phyloP scores from a whole-genome alignment of 2,113 vertebrate species.

The Gallinago jamesoni region DNA sequence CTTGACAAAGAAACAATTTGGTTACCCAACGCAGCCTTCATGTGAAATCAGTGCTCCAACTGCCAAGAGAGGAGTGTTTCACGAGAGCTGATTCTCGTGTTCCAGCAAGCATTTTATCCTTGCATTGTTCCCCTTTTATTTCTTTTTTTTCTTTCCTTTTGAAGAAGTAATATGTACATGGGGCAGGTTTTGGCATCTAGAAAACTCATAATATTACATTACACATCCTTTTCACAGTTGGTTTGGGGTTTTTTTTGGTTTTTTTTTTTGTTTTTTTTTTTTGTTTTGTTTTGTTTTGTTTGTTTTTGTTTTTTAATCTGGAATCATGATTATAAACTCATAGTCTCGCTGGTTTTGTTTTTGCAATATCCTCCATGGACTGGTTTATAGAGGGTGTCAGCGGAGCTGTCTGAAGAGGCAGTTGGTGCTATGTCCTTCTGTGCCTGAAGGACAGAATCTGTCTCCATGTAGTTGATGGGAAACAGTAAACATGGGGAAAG shows the following conservation, averaged over 20 bases:
- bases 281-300: not conserved
- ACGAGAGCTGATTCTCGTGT: not conserved
- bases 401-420: accelerated
- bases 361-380: not conserved
- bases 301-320: not conserved
- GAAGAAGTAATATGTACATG: not conserved
- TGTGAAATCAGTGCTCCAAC: not conserved
- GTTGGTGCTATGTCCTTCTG: not conserved
- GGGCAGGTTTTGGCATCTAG: not conserved
- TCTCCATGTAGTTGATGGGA: not conserved
- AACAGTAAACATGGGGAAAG: not conserved
- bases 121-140: not conserved
- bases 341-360: not conserved
- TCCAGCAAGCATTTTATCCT: not conserved
- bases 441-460: not conserved
- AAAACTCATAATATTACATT: not conserved
- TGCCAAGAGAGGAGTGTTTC: not conserved
- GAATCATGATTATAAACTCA: not conserved
- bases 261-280: no score
- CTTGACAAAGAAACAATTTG: not conserved
- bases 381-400: not conserved
- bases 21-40: not conserved
- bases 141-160: not conserved
- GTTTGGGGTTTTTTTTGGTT: no score
- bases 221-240: not conserved